phyloP scores from a whole-genome alignment of 1,140 invertebrate genomes.

The Lepidurus apus region DNA sequence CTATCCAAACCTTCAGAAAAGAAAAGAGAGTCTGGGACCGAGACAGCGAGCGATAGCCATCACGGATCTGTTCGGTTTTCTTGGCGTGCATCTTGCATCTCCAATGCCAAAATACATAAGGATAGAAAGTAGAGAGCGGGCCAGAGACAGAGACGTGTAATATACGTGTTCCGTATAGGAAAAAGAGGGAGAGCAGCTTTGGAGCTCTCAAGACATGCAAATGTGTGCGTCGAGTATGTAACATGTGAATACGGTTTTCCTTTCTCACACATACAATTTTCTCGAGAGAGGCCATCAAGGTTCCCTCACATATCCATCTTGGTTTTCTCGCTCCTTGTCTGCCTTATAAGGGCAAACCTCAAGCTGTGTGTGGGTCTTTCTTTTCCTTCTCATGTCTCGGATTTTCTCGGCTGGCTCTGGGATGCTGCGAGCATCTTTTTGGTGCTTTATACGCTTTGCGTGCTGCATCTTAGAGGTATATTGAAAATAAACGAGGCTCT shows the following conservation, averaged over 20 bases:
- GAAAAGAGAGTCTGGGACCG: background rate
- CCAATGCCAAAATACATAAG: background rate
- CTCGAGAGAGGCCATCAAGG: background rate
- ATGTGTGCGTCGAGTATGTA: slow-evolving; percentile 1
- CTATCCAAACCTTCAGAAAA: background rate
- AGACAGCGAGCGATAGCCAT: slow-evolving; percentile 8
- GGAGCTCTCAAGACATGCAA: background rate
- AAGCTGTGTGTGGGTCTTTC: background rate
- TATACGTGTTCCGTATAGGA: background rate
- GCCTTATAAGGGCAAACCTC: slow-evolving; percentile 6
- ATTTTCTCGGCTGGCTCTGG: background rate
- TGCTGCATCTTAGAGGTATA: no score
- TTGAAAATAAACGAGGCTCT: background rate
- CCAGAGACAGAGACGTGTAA: background rate
- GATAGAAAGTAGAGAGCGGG: background rate
- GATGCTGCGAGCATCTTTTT: no score
- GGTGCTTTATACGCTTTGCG: no score
- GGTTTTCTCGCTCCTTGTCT: background rate
- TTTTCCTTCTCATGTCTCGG: background rate
- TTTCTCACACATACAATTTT: slow-evolving; percentile 11
- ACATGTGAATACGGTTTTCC: background rate
- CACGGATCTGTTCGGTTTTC: slow-evolving; percentile 11
- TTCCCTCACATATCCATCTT: background rate
- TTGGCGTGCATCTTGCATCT: background rate
- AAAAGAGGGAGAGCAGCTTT: background rate